Evolutionary conservation across 2,888 invertebrate species (phyloP).

Genomic region (Agonopterix heracliana): DNA sequence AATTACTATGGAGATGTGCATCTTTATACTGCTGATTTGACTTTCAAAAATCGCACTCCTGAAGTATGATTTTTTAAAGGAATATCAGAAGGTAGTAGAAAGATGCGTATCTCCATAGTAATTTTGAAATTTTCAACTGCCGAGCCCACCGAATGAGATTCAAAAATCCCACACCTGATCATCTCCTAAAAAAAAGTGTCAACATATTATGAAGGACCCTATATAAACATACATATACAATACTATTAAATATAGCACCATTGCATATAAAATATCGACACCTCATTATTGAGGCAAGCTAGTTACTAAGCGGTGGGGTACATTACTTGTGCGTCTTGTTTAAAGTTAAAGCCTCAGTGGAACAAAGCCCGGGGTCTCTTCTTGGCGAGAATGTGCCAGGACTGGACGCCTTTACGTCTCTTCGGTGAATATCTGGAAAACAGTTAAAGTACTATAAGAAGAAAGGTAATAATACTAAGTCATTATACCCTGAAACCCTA

Average conservation of each 20-base stretch:
- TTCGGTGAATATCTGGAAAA: conserved; percentile 61
- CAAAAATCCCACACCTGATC: too few relatives aligned
- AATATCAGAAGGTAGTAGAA: too few relatives aligned
- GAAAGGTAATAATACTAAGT: background rate
- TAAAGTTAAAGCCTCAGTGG: conserved; percentile 33
- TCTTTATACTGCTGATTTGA: too few relatives aligned
- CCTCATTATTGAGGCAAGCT: conserved; percentile 14
- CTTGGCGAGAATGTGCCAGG: conserved; percentile 64
- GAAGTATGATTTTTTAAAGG: too few relatives aligned
- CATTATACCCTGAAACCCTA: too few relatives aligned
- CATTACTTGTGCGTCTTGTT: conserved; percentile 18
- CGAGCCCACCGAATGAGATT: too few relatives aligned
- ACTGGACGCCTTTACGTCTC: conserved; percentile 54
- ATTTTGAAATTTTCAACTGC: too few relatives aligned
- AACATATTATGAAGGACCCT: too few relatives aligned
- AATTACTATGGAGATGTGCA: too few relatives aligned
- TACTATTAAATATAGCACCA: conserved; percentile 48
- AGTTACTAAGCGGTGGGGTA: conserved; percentile 60
- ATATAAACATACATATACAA: conserved; percentile 10
- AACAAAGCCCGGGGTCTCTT: conserved; percentile 64
- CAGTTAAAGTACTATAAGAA: conserved; percentile 1
- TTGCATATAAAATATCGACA: conserved; percentile 35
- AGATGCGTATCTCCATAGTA: too few relatives aligned
- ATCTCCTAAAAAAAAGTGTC: too few relatives aligned
- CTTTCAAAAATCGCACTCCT: too few relatives aligned